Base-by-base conservation (phyloP, 1,140 invertebrate species). In the Heliconius hermathena region DNA sequence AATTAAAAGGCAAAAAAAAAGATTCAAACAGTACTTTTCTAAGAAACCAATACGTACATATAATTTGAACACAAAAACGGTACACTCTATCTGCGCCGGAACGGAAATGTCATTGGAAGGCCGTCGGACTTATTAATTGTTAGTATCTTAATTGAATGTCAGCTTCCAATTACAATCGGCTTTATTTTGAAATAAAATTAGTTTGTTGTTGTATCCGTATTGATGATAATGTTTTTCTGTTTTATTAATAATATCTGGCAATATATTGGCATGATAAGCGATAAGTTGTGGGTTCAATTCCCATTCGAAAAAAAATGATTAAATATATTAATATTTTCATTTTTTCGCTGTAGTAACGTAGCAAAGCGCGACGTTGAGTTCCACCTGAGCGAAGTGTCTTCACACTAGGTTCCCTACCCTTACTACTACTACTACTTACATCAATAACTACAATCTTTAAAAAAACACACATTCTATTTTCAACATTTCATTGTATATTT, bases 71-170 rank as follows among this genome's bases (percentile, higher is more conserved):
- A 26, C 22, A 66, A 66, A 66, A 29, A 66, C 60, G 22, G 11
- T 29, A 26, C n/a, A 57, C 33, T 38, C 20, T n/a, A n/a, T n/a
- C 71, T 38, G 26, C 71, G 38, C 6, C 38, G 71, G 71, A 71
- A 71, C 71, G 71, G 71, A 71, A 71, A 71, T 71, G 71, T 71
- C 71, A 71, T 38, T 71, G 71, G 18, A 71, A 71, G 36, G 60
- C 36, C 71, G 71, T 71, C 36, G 71, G 71, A 71, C 71, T 33
- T 71, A 71, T 71, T 71, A 71, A 71, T 38, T 71, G 71, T 71
- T 71, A 71, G 71, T 71, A 71, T 71, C 71, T 71, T 71, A 71
- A 71, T 71, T 71, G 36, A 71, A 71, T 71, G 71, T 71, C 71
- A 33, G 71, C 71, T 71, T 38, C 60, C 29, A 71, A 71, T 36